These are phyloP conservation scores for Zosterops hypoxanthus DNA, from an alignment of 2,113 vertebrate genomes.

Conservation along the genomic window DNA sequence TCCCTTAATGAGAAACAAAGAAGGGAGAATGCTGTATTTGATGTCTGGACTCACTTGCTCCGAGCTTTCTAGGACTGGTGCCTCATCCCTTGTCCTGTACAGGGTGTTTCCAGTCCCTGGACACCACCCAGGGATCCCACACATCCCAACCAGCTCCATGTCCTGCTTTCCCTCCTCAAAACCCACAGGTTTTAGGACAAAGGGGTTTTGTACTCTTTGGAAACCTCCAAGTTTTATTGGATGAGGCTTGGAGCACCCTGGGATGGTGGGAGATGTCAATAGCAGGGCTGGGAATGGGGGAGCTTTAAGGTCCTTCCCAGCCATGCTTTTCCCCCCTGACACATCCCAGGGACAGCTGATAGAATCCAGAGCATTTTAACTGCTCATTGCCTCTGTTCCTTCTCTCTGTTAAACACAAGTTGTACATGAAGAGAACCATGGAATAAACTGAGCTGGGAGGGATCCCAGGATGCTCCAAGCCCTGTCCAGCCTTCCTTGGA, in stretches of 20 bases:
- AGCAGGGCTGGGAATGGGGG: background rate
- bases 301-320: background rate
- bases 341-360: rapidly evolving
- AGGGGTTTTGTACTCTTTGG: background rate
- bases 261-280: background rate
- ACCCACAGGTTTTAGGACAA: background rate
- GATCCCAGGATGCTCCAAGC: background rate
- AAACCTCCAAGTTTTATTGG: background rate
- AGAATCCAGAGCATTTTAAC: rapidly evolving
- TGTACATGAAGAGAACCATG: rapidly evolving
- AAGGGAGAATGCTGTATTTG: background rate
- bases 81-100: background rate
- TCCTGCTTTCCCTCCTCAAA: background rate
- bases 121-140: too few relatives aligned
- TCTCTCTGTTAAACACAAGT: rapidly evolving
- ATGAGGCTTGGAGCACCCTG: background rate
- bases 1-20: background rate
- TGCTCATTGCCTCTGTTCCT: rapidly evolving
- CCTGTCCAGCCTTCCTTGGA: background rate
- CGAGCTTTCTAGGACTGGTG: background rate
- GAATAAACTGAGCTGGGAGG: background rate
- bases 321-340: rapidly evolving
- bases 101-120: rapidly evolving
- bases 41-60: background rate
- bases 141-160: rapidly evolving